phyloP scores from a whole-genome alignment of 2,797 vertebrate genomes.

The Notamacropus eugenii region DNA sequence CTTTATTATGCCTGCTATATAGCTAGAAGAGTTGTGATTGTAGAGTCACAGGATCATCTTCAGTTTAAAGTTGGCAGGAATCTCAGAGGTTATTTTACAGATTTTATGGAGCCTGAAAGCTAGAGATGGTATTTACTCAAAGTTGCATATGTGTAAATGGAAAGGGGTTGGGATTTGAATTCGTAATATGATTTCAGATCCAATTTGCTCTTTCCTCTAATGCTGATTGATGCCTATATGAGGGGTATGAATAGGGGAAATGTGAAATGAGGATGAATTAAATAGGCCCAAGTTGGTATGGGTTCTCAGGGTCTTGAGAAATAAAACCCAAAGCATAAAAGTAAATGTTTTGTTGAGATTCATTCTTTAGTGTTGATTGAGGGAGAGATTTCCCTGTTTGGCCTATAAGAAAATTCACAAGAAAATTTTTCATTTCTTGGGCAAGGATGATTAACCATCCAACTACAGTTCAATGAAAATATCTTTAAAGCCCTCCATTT shows the following conservation, averaged over 20 bases:
- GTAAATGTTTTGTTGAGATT: not conserved
- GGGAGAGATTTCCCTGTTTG: not conserved
- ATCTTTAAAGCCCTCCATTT: conserved; percentile 45
- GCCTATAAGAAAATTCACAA: not conserved
- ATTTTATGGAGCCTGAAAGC: not conserved
- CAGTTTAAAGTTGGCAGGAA: not conserved
- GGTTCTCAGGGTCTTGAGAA: not conserved
- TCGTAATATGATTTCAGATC: not conserved
- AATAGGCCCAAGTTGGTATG: not conserved
- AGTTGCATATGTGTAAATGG: not conserved
- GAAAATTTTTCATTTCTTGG: conserved; percentile 26
- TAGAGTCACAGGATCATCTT: not conserved
- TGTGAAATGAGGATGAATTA: not conserved
- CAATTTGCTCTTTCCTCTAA: not conserved
- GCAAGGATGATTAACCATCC: not conserved
- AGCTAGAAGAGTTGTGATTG: not conserved
- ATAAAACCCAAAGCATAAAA: not conserved
- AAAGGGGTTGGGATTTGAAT: not conserved
- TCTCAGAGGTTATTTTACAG: not conserved
- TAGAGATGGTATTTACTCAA: not conserved
- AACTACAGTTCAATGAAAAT: conserved; percentile 21
- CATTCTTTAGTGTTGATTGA: not conserved
- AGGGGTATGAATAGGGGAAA: not conserved
- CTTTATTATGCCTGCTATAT: not conserved
- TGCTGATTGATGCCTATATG: not conserved